Evolutionary conservation across 2,113 vertebrate species (phyloP).

Genomic region (Calyptomena viridis): DNA sequence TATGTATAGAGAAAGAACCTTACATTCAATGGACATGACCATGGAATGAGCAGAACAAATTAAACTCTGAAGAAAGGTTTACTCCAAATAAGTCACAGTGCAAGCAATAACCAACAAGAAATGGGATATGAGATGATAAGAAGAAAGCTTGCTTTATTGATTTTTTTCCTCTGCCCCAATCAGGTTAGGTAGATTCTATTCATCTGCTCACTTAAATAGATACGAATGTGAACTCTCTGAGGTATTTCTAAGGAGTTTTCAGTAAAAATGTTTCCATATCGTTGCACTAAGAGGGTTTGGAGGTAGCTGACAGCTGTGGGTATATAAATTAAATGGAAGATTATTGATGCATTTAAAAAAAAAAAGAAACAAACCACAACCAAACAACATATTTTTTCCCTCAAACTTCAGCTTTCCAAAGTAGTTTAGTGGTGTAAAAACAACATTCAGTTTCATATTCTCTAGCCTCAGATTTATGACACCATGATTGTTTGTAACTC

Average conservation of each 20-base stretch:
- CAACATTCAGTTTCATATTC: neutral
- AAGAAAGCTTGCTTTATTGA: constrained; percentile 61
- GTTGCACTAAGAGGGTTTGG: constrained; percentile 61
- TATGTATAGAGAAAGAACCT: neutral
- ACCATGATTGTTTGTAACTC: neutral
- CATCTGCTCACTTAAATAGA: constrained; percentile 53
- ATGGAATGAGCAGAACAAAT: constrained; percentile 44
- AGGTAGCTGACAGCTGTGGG: constrained; percentile 34
- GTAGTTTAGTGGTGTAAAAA: neutral
- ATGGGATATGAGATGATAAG: neutral
- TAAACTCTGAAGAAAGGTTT: constrained; percentile 36
- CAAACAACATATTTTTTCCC: neutral
- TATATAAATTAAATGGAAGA: constrained; percentile 64
- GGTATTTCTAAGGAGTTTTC: constrained; percentile 65
- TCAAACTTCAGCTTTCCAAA: neutral
- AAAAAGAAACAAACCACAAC: too few relatives aligned
- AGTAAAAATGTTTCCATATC: constrained; percentile 60
- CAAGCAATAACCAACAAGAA: constrained; percentile 42
- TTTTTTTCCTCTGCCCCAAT: constrained; percentile 52
- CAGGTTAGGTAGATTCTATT: constrained; percentile 61
- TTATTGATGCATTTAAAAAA: constrained; percentile 25
- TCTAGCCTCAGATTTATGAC: neutral
- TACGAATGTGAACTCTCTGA: constrained; percentile 64
- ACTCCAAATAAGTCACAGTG: neutral
- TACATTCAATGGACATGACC: neutral